phyloP scores from a whole-genome alignment of 2,888 invertebrate species.

The Saturnia japonica region DNA sequence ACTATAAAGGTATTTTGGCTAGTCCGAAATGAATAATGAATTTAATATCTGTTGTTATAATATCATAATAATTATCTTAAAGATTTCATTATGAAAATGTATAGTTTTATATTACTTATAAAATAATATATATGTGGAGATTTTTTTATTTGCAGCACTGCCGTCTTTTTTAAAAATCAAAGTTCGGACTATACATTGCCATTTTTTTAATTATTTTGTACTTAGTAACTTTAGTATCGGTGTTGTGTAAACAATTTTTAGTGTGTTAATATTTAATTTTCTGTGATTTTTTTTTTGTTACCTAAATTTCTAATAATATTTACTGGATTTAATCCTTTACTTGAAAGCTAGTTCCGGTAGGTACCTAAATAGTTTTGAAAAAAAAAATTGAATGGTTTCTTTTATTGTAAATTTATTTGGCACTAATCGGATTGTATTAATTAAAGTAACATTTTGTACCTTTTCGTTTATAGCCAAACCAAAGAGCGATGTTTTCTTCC shows the following conservation, averaged over 20 bases:
- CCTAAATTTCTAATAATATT: slow-evolving; percentile 52
- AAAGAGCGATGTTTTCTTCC: slow-evolving; percentile 61
- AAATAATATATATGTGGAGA: slow-evolving; percentile 19
- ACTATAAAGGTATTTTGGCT: slow-evolving; percentile 62
- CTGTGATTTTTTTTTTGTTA: slow-evolving; percentile 70
- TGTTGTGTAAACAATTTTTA: slow-evolving; percentile 39
- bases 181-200: slow-evolving; percentile 75
- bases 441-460: slow-evolving; percentile 33
- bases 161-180: slow-evolving; percentile 9
- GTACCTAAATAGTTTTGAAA: background rate
- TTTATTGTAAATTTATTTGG: slow-evolving; percentile 39
- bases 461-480: slow-evolving; percentile 49
- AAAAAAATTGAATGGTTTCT: slow-evolving; percentile 22
- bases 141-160: slow-evolving; percentile 17
- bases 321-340: slow-evolving; percentile 73
- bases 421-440: slow-evolving; percentile 45
- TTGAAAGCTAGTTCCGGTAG: slow-evolving; percentile 45
- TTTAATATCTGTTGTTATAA: slow-evolving; percentile 33
- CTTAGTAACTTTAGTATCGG: slow-evolving; percentile 54
- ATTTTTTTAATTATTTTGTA: slow-evolving; percentile 72
- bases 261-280: slow-evolving; percentile 66
- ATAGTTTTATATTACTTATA: slow-evolving; percentile 16
- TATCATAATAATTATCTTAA: background rate
- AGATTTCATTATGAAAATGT: slow-evolving; percentile 1
- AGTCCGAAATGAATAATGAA: slow-evolving; percentile 63